phyloP scores from a whole-genome alignment of 2,797 vertebrate genomes.

The Pseudomugil tenellus region DNA sequence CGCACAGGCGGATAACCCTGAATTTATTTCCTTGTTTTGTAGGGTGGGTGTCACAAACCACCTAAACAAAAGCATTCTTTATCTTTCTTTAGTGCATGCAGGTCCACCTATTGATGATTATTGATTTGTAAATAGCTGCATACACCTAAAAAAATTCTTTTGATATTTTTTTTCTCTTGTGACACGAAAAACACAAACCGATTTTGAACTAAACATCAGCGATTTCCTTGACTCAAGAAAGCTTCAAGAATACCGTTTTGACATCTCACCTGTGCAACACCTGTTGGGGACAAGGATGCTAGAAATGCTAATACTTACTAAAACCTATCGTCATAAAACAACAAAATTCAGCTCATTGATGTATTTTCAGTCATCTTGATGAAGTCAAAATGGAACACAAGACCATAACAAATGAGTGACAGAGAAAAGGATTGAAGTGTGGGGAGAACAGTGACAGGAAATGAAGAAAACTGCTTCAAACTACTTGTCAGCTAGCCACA shows the following conservation, averaged over 20 bases:
- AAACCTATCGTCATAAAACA: no score
- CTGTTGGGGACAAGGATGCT: constrained; percentile 39
- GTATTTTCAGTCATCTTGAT: constrained; percentile 28
- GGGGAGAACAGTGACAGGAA: constrained; percentile 74
- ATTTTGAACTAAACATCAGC: constrained; percentile 17
- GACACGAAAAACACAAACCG: constrained; percentile 29
- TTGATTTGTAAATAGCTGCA: constrained; percentile 5
- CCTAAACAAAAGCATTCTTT: constrained; percentile 46
- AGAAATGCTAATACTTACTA: constrained; percentile 1
- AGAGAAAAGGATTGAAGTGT: constrained; percentile 16
- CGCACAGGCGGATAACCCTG: constrained; percentile 35
- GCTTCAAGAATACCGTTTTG: constrained; percentile 8
- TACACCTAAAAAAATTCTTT: constrained; percentile 21
- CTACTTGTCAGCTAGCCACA: constrained; percentile 65
- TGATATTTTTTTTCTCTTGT: constrained; percentile 16
- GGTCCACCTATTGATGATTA: constrained; percentile 41
- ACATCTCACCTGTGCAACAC: constrained; percentile 44
- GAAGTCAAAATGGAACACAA: constrained; percentile 11
- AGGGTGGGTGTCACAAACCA: constrained; percentile 41
- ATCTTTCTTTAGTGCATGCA: constrained; percentile 36
- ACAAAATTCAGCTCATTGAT: neutral
- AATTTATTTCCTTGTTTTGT: constrained; percentile 56
- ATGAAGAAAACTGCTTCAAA: constrained; percentile 78
- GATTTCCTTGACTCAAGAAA: constrained; percentile 8
- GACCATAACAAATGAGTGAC: constrained; percentile 25